Conservation (phyloP, 2,797 vertebrate genomes). For the Poliocrania exsul region DNA sequence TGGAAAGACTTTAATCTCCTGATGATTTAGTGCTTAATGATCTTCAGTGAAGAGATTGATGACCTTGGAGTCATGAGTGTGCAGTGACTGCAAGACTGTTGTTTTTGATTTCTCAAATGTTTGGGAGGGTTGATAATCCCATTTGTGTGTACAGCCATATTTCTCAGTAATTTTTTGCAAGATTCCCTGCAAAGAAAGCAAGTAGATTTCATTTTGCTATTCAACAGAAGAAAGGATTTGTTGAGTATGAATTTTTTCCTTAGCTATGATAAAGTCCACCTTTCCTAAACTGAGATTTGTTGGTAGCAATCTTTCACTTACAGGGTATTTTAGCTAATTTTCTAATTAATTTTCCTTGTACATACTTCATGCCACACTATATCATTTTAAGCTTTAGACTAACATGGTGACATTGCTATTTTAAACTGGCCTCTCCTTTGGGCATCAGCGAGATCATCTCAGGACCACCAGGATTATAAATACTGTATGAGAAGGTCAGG, state of each 20-base stretch:
- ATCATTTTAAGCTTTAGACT: conserved; percentile 23
- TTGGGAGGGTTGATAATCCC: neutral
- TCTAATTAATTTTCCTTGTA: neutral
- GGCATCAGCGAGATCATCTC: conserved; percentile 54
- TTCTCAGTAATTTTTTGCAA: neutral
- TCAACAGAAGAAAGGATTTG: neutral
- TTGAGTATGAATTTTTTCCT: neutral
- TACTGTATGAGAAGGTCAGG: conserved; percentile 78
- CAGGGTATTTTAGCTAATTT: neutral
- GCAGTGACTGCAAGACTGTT: neutral
- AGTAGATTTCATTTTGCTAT: neutral
- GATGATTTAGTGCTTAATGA: conserved; percentile 2
- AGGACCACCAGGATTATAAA: conserved; percentile 74
- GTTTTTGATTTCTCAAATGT: neutral
- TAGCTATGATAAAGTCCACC: neutral
- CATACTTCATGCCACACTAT: neutral
- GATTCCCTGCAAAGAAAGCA: neutral
- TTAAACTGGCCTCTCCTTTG: conserved; percentile 64
- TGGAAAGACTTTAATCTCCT: conserved; percentile 17
- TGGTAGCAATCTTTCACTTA: neutral
- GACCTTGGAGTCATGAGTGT: neutral
- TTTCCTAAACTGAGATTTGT: neutral
- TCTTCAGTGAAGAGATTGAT: conserved; percentile 6
- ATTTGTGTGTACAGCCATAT: neutral
- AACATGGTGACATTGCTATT: conserved; percentile 63